Evolutionary conservation across 2,113 vertebrate genomes (phyloP), one percentile per base, ranked within the genome.

Genomic region (Labrus mixtus): DNA sequence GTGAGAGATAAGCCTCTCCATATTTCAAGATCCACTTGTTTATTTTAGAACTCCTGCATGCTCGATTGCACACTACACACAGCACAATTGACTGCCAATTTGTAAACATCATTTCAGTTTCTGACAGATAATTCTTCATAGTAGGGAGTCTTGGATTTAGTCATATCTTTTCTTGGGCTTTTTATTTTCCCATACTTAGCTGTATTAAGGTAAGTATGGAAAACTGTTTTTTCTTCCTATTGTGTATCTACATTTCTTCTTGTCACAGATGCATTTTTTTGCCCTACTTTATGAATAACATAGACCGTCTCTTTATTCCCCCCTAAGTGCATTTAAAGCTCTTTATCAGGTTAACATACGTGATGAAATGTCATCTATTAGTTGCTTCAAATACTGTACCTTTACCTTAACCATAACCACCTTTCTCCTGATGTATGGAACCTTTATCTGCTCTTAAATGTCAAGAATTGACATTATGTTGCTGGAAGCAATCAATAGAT

Each of bases 21-120:
- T 86, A 86, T 88, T 83, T 90, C 68, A 87, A 76, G 76, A 90
- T 78, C 81, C 74, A 81, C 77, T 89, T 91, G 88, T 90, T 90
- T 92, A 74, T 89, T 84, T 85, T 83, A 89, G 57, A 57, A 81
- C 48, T 76, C 54, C 79, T 73, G 84, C 79, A 68, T 10, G 64
- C 66, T 73, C 68, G 71, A 84, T 84, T 85, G 84, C 66, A 76
- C 57, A 68, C 68, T 43, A 68, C 71, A 45, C 77, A 65, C 65
- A 70, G 55, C 10, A 37, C 62, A 68, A 84, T 82, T 84, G 76
- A 83, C 76, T 63, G 63, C 23, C 68, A 76, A 59, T 79, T 82
- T 68, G 66, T 79, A 87, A 85, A 87, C 70, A 84, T 15, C 62
- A 13, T 57, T 43, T 41, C 15, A 29, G 51, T 57, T 51, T 75